Evolutionary conservation across 2,888 invertebrate species (phyloP), one percentile per base, ranked within the genome.

Genomic region (Apoda limacodes): DNA sequence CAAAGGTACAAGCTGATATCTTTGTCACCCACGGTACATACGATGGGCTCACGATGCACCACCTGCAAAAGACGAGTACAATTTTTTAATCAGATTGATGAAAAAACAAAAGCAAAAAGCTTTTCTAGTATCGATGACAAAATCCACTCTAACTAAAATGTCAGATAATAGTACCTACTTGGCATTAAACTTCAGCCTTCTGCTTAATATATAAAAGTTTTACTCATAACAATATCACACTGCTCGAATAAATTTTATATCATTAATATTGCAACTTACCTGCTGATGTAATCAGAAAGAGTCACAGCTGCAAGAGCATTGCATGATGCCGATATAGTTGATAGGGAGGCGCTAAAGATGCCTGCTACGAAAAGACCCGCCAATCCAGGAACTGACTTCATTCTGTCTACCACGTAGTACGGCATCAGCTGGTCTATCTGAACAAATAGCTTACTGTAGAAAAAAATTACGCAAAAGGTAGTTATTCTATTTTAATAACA

Each of bases 291-390:
- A 67, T 97, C 97, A 52, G 93, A 90, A 24, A 95, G 72, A 0
- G 94, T 92, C 9, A 96, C 93, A 1, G 96, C 95, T 1, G 96
- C 89, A 25, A 97, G 76, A 1, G 95, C 93, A 55, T 95, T 96
- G 35, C 96, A 85, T 2, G 94, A 88, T 0, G 96, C 94, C 0
- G 95, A 96, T 35, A 97, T 89, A 0, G 95, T 95, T 24, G 95
- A 95, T 6, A 96, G 78, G 1, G 95, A 91, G 1, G 93, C 96
- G 47, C 93, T 93, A 59, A 96, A 95, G 37, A 97, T 90, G 3
- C 95, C 90, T 4, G 95, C 92, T 0, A 95, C 89, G 57, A 96
- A 95, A 12, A 97, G 80, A 0, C 97, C 97, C 0, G 94, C 86
- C 11, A 97, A 55, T 0, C 95, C 96, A 0, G 92, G 91, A 0